These are phyloP conservation scores for Electrophaes corylata DNA, from an alignment of 2,888 invertebrate species.

Conservation along the genomic window DNA sequence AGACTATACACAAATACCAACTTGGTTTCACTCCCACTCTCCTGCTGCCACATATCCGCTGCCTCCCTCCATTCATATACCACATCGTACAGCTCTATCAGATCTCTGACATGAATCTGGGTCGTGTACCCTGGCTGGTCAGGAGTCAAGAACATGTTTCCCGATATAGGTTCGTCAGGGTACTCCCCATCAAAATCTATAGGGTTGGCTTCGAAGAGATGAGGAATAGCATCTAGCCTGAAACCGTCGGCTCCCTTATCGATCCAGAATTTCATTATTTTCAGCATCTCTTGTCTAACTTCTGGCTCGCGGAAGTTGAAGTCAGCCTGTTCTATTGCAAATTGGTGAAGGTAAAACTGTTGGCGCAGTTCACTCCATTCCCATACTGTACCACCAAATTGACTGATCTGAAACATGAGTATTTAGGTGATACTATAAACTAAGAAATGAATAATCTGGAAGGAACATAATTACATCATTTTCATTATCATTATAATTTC, in stretches of 20 bases:
- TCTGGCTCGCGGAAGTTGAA: conserved; percentile 86
- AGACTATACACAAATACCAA: conserved; percentile 46
- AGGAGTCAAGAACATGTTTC: conserved; percentile 66
- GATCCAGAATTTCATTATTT: conserved; percentile 89
- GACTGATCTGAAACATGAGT: conserved; percentile 61
- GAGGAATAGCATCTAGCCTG: conserved; percentile 87
- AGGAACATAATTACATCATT: no score
- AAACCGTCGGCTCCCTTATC: conserved; percentile 90
- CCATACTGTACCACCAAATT: conserved; percentile 88
- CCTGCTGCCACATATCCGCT: conserved; percentile 73
- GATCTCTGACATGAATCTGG: conserved; percentile 86
- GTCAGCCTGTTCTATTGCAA: conserved; percentile 85
- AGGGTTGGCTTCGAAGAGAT: conserved; percentile 81
- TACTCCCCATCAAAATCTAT: conserved; percentile 60
- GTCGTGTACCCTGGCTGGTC: conserved; percentile 81
- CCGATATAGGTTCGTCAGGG: conserved; percentile 80
- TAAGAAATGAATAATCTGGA: no score
- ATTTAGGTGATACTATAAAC: no score
- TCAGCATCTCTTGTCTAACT: conserved; percentile 81
- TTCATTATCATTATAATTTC: no score
- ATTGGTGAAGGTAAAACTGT: conserved; percentile 89
- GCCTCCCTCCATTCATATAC: conserved; percentile 84
- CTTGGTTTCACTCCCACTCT: conserved; percentile 72
- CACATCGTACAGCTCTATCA: conserved; percentile 82
- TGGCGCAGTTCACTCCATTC: conserved; percentile 84